Evolutionary conservation across 2,888 invertebrate genomes (phyloP), one percentile per base, ranked within the genome.

Genomic region (Rutpela maculata): DNA sequence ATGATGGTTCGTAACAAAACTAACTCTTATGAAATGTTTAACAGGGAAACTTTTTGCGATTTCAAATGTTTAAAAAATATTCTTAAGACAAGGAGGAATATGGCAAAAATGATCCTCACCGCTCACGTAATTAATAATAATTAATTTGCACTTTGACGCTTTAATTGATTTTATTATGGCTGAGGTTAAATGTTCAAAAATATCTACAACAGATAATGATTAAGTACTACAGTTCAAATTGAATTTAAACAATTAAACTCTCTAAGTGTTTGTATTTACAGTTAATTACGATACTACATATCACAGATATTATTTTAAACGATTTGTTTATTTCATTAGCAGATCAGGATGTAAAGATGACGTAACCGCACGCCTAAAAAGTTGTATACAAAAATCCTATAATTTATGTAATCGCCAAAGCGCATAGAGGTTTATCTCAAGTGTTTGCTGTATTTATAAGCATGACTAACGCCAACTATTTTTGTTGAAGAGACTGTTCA

Each of bases 381-480:
- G 71, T 71, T 70, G 66, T 71, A 75, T 71, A 71, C 38, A 68
- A 76, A 66, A 67, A 62, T 66, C 72, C 31, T 31, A 67, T 60
- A 67, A 71, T 76, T 71, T 59, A 75, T 68, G 63, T 75, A 75
- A 75, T 50, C 35, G 35, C 59, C 63, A 67, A 75, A 65, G 69
- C 70, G 59, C 69, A 70, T 66, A 71, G 43, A 71, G 71, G 57
- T 56, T 71, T 68, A 75, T 71, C 66, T 66, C 66, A 71, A 70
- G 68, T 72, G 75, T 77, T 73, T 71, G 69, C 43, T 75, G 73
- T 75, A 78, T 78, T 78, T 75, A 78, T 78, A 73, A 78, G 73
- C 57, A 75, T 78, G 78, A 69, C 69, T 69, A 69, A 69, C 17
- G 15, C 31, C 0, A 50, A 22, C n/a, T 26, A 57, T 19, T 69